Evolutionary conservation across 2,797 vertebrate species (phyloP).

Genomic region (Scyliorhinus canicula): DNA sequence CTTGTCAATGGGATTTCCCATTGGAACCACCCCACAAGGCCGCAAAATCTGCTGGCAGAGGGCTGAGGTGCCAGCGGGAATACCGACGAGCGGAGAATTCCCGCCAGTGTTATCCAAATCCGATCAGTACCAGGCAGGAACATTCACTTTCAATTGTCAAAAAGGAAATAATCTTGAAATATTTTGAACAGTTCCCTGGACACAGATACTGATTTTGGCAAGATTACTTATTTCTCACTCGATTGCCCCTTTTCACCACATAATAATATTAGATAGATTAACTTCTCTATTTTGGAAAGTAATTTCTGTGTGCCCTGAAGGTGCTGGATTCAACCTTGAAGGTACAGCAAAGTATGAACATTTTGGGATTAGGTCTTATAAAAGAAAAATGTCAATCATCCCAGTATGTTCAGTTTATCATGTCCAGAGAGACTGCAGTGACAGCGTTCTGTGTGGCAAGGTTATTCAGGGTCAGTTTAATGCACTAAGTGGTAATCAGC

Average conservation of each 20-base stretch:
- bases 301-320: neutral
- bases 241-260: neutral
- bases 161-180: neutral
- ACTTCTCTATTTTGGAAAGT: neutral
- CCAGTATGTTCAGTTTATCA: neutral
- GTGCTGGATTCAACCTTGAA: neutral
- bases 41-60: too few relatives aligned
- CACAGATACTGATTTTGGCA: neutral
- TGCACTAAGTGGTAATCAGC: neutral
- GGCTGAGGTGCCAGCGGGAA: too few relatives aligned
- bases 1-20: too few relatives aligned
- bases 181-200: neutral
- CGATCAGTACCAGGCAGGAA: neutral
- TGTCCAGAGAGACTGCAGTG: neutral
- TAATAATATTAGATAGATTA: neutral
- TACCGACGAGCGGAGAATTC: too few relatives aligned
- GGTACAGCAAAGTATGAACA: neutral
- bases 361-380: neutral
- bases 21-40: too few relatives aligned
- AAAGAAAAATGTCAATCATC: constrained; percentile 24
- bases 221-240: neutral
- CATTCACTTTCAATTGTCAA: too few relatives aligned
- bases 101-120: neutral
- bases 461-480: neutral
- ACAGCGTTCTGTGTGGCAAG: constrained; percentile 6